Conservation (phyloP, 2,888 invertebrate species). For the Tachystola acroxantha region DNA sequence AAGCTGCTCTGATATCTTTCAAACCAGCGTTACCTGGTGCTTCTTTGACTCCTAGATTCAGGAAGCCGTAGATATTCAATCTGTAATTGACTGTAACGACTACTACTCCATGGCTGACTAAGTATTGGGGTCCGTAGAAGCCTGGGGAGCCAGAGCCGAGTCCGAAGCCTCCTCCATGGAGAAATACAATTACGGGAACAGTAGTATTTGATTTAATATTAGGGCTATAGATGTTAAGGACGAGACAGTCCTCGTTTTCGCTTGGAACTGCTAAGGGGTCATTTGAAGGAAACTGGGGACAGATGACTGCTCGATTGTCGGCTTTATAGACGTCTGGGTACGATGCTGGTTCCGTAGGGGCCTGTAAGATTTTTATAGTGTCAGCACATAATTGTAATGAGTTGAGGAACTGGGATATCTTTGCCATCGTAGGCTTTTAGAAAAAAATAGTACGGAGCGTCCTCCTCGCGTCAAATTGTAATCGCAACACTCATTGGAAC, state of each 20-base stretch:
- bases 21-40: constrained; percentile 71
- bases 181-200: constrained; percentile 61
- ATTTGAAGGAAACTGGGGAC: constrained; percentile 58
- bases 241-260: constrained; percentile 67
- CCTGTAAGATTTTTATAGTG: no score
- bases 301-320: constrained; percentile 47
- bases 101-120: constrained; percentile 57
- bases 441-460: no score
- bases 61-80: constrained; percentile 64
- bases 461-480: no score
- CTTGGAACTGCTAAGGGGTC: constrained; percentile 58
- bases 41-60: constrained; percentile 54
- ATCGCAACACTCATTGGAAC: no score
- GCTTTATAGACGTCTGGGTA: constrained; percentile 54
- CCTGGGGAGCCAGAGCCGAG: constrained; percentile 58
- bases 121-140: constrained; percentile 66
- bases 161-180: constrained; percentile 73
- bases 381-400: no score
- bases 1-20: constrained; percentile 64
- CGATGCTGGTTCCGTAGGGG: constrained; percentile 45
- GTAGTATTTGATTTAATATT: constrained; percentile 29
- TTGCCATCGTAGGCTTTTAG: no score
- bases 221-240: constrained; percentile 62
- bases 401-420: no score
- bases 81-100: constrained; percentile 73